Conservation (phyloP, 2,888 invertebrate genomes). For the Lacanobia wlatinum region DNA sequence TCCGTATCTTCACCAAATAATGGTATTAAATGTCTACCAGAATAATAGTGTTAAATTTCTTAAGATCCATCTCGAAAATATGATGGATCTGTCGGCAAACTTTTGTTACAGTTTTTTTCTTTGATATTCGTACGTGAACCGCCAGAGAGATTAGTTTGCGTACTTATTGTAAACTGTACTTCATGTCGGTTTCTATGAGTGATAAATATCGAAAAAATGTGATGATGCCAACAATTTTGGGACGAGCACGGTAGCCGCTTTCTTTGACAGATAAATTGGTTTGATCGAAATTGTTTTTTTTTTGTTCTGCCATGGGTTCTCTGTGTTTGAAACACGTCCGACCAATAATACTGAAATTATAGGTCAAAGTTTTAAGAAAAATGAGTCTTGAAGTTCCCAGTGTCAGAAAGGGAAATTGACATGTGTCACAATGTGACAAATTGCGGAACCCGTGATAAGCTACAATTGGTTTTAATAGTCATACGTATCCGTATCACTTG, state of each 20-base stretch:
- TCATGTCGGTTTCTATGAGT: conserved; percentile 50
- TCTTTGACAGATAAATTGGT: conserved; percentile 28
- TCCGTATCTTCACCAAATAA: conserved; percentile 80
- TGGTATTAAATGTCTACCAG: conserved; percentile 82
- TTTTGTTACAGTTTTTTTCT: conserved; percentile 74
- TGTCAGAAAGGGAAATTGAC: not conserved
- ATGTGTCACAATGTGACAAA: not conserved
- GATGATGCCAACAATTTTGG: conserved; percentile 38
- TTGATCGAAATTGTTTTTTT: conserved; percentile 1
- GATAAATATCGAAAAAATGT: conserved; percentile 59
- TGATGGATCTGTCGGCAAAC: conserved; percentile 86
- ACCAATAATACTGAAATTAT: too few species aligned
- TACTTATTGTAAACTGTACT: conserved; percentile 58
- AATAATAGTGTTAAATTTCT: conserved; percentile 89
- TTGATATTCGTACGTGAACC: conserved; percentile 61
- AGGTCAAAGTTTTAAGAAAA: not conserved
- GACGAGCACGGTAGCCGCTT: conserved; percentile 40
- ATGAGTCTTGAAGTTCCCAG: not conserved
- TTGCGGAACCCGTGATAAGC: not conserved
- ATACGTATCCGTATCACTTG: not conserved
- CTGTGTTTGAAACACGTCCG: conserved; percentile 7
- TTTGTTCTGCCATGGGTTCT: not conserved
- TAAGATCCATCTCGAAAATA: conserved; percentile 81
- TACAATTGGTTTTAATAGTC: not conserved
- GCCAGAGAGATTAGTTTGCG: conserved; percentile 61